phyloP scores from a whole-genome alignment of 2,113 vertebrate genomes.

The Drymodes brunneopygia region DNA sequence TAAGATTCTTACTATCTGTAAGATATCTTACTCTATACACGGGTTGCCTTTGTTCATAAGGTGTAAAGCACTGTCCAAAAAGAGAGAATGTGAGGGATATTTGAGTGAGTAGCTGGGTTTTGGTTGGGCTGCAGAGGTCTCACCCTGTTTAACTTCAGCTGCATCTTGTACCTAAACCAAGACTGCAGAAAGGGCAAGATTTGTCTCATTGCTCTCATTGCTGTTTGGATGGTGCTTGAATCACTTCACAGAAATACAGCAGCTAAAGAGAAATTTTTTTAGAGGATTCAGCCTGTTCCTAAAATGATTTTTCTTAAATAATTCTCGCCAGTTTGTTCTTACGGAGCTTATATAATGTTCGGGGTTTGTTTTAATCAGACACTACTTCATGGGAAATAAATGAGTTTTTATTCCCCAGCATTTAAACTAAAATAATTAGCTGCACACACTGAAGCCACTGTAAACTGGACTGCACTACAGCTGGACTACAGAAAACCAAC shows the following conservation, averaged over 20 bases:
- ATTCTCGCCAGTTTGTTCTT: neutral
- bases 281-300: neutral
- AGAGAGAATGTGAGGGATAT: neutral
- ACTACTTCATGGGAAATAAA: neutral
- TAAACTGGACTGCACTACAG: constrained; percentile 6
- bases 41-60: neutral
- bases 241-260: neutral
- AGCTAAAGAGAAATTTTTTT: neutral
- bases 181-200: neutral
- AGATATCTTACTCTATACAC: neutral
- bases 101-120: neutral
- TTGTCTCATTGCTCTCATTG: neutral
- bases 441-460: neutral
- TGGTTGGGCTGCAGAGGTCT: neutral
- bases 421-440: neutral
- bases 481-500: neutral
- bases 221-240: neutral
- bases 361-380: neutral
- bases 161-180: neutral
- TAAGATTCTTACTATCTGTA: too few relatives aligned
- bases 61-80: neutral
- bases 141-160: neutral
- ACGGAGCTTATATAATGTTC: neutral
- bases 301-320: neutral
- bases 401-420: neutral